A percentile compares a stretch with the other conserved stretches of the same genome.
Evolutionary conservation across 1,140 invertebrate species (phyloP).

Genomic region (Drosophila erecta): DNA sequence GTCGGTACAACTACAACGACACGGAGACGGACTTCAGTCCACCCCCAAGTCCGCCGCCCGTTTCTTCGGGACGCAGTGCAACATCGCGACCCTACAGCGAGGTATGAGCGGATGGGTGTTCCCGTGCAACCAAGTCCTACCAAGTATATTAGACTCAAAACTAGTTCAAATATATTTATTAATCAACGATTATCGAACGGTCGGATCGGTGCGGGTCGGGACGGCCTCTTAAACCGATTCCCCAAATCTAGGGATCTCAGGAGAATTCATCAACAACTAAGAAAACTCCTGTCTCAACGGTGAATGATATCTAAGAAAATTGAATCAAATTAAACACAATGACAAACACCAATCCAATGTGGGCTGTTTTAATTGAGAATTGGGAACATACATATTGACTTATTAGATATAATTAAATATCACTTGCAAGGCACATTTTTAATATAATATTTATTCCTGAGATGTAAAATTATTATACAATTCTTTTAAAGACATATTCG

Average conservation of each 20-base stretch:
- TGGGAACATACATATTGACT: too few species aligned
- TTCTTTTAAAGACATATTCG: too few species aligned
- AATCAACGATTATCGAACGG: slow-evolving; percentile 64
- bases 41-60: slow-evolving; percentile 68
- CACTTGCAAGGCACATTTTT: neutral
- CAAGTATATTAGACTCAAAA: slow-evolving; percentile 72
- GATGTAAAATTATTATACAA: too few species aligned
- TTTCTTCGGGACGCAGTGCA: slow-evolving; percentile 8
- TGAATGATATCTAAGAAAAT: slow-evolving; percentile 49
- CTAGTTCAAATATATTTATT: slow-evolving; percentile 83
- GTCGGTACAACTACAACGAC: slow-evolving; percentile 81
- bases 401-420: too few species aligned
- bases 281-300: slow-evolving; percentile 46
- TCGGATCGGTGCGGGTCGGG: slow-evolving; percentile 21
- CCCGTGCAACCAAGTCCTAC: slow-evolving; percentile 39
- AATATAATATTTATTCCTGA: neutral
- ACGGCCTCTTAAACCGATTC: slow-evolving; percentile 26
- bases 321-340: slow-evolving; percentile 58
- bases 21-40: slow-evolving; percentile 84
- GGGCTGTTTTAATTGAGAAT: neutral
- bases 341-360: slow-evolving; percentile 35
- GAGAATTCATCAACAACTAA: slow-evolving; percentile 12
- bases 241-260: slow-evolving; percentile 29
- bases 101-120: slow-evolving; percentile 40
- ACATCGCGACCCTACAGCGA: slow-evolving; percentile 63